Evolutionary conservation across 1,140 invertebrate genomes (phyloP).

Genomic region (Neelides sp.): DNA sequence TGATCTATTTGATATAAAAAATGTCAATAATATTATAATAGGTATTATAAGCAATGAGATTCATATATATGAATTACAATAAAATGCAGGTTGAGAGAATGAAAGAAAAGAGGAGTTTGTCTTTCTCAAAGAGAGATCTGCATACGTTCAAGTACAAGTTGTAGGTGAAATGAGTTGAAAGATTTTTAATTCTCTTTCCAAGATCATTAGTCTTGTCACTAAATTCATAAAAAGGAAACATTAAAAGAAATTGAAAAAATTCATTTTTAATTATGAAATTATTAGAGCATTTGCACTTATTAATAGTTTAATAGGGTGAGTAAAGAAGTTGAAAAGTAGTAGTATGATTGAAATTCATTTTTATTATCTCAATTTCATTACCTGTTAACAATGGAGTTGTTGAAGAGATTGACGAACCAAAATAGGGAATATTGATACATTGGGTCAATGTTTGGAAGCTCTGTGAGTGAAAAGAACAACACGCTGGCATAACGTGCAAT

Average conservation of each 20-base stretch:
- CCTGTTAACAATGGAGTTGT: slow-evolving; percentile 51
- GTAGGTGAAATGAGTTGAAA: slow-evolving; percentile 56
- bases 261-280: no score
- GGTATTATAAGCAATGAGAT: no score
- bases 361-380: no score
- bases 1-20: no score
- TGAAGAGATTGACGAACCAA: slow-evolving; percentile 59
- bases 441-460: slow-evolving; percentile 55
- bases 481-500: slow-evolving; percentile 57
- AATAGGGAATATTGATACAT: slow-evolving; percentile 68
- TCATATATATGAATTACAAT: slow-evolving; percentile 36
- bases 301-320: background rate
- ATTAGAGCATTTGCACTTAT: background rate
- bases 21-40: no score
- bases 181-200: slow-evolving; percentile 44
- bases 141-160: slow-evolving; percentile 55
- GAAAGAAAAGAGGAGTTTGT: slow-evolving; percentile 58
- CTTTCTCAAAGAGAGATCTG: slow-evolving; percentile 58
- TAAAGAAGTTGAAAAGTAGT: background rate
- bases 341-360: no score
- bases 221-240: no score
- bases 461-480: slow-evolving; percentile 57
- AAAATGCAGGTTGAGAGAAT: slow-evolving; percentile 41
- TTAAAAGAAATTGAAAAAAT: no score
- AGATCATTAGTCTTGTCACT: slow-evolving; percentile 48